phyloP scores from a whole-genome alignment of 2,888 invertebrate species.

The Cloeon dipterum region DNA sequence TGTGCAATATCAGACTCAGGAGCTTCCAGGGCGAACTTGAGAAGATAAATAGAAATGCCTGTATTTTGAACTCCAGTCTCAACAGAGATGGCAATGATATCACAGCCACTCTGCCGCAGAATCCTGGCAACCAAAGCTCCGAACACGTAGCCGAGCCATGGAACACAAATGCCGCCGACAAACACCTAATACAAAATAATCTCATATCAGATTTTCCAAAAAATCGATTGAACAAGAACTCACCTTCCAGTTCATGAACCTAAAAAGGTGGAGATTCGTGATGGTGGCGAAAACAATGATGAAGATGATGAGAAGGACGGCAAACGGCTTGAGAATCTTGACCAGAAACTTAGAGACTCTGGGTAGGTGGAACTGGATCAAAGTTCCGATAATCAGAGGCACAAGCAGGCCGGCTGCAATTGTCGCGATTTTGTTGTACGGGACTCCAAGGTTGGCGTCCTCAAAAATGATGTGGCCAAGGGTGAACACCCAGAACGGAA shows the following conservation, averaged over 20 bases:
- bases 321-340: conserved; percentile 63
- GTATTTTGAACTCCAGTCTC: conserved; percentile 91
- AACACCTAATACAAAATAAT: conserved; percentile 33
- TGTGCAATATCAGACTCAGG: conserved; percentile 78
- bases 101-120: conserved; percentile 33
- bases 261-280: conserved; percentile 74
- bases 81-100: conserved; percentile 69
- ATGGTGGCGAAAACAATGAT: conserved; percentile 69
- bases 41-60: conserved; percentile 70
- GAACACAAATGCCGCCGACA: conserved; percentile 54
- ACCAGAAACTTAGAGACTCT: conserved; percentile 44
- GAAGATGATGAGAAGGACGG: conserved; percentile 51
- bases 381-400: conserved; percentile 44
- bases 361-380: conserved; percentile 43
- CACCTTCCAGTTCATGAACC: conserved; percentile 72
- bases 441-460: conserved; percentile 45
- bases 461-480: conserved; percentile 53
- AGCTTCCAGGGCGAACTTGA: conserved; percentile 56
- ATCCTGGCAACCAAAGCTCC: conserved; percentile 39
- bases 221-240: conserved; percentile 10
- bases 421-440: conserved; percentile 49
- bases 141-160: conserved; percentile 54
- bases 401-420: conserved; percentile 54
- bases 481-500: conserved; percentile 81
- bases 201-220: neutral